Base-by-base conservation (phyloP, 2,113 vertebrate genomes). In the Psittacus erithacus region DNA sequence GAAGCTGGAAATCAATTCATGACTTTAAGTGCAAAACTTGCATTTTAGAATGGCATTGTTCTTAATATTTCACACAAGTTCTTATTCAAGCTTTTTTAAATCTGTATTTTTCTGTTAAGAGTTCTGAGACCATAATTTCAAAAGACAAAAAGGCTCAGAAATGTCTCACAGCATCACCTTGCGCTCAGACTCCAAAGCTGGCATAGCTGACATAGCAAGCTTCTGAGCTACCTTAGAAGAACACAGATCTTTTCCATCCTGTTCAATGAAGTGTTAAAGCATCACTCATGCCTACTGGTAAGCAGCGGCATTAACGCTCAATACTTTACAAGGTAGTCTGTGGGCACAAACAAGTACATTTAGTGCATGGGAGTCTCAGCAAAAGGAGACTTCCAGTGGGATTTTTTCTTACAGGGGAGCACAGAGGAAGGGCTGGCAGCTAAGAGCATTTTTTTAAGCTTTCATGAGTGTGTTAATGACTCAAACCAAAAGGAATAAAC, bases 381-480 rank as follows among this genome's bases (percentile, higher is more conserved):
- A 91, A 82, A 88, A 74, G 17, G 46, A 65, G 14, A 75, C 12
- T 71, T 91, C 80, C 84, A n/a, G 33, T 59, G 55, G 20, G 4
- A 4, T 23, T 59, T 59, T 59, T 59, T 23, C 55, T 33, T 59
- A 33, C 55, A n/a, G 55, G 13, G 20, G 55, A 59, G 55, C 55
- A 59, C 55, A 59, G 55, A 59, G 13, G 33, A 59, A 59, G 55
- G 13, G 33, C 55, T 91, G 91, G 49, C 93, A 93, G 82, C 55
- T 57, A 69, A 71, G 22, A 88, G 75, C 17, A 41, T 46, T 83
- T 94, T 88, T 88, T 95, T 91, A 91, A 92, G 75, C 67, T 29
- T 96, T 97, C 96, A 95, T 93, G 82, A 97, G 85, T 63, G 71
- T 52, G 88, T 83, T 96, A 96, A 97, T 93, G 85, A 92, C 85